These are phyloP conservation scores for Sturnus vulgaris DNA, from an alignment of 2,113 vertebrate species.

Conservation along the genomic window DNA sequence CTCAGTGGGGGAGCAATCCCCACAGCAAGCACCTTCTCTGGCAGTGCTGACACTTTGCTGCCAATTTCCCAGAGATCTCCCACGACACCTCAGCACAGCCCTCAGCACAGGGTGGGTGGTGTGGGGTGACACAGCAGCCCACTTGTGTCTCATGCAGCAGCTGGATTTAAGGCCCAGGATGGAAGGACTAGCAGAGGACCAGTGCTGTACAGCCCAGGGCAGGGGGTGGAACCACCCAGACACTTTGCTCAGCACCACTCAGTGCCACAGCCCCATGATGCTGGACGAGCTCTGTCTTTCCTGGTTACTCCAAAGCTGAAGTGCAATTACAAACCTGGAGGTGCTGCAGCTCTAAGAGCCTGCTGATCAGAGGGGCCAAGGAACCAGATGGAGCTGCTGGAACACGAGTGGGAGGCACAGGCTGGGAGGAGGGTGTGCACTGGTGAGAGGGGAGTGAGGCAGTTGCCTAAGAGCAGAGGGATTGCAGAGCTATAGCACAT, in stretches of 20 bases:
- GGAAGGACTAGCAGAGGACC: not conserved
- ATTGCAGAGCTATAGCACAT: not conserved
- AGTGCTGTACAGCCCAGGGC: not conserved
- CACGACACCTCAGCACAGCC: not conserved
- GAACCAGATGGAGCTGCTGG: not conserved
- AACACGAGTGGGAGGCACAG: not conserved
- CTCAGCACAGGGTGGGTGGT: not conserved
- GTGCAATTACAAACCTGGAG: not conserved
- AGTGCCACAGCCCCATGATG: not conserved
- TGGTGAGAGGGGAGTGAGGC: not conserved
- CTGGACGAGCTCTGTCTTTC: not conserved
- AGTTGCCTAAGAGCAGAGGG: not conserved
- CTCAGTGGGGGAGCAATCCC: not conserved
- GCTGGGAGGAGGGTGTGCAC: not conserved
- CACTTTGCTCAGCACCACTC: not conserved
- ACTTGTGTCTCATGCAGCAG: not conserved
- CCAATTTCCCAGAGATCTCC: not conserved
- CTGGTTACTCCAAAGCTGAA: not conserved
- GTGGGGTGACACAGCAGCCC: not conserved
- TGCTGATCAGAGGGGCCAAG: not conserved
- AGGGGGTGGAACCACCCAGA: not conserved
- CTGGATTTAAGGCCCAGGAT: not conserved
- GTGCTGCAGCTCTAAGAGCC: not conserved
- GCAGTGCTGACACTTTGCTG: not conserved
- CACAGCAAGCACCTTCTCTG: not conserved